Evolutionary conservation across 2,888 invertebrate genomes (phyloP).

Genomic region (Thereva unica): DNA sequence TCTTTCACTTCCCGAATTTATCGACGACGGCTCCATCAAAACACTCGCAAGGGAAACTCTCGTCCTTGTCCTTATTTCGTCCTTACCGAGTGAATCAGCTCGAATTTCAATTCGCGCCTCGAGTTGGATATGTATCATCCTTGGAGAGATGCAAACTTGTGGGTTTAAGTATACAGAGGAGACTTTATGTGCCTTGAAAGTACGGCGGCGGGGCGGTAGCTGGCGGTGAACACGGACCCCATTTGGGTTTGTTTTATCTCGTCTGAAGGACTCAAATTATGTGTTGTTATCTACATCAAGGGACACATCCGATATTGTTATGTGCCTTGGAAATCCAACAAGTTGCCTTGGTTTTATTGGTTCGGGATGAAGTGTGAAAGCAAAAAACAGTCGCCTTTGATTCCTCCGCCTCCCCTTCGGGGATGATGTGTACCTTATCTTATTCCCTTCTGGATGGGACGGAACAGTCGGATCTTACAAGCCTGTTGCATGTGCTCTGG

Average conservation of each 20-base stretch:
- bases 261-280: constrained; percentile 33
- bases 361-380: too few species aligned
- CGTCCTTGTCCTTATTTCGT: constrained; percentile 26
- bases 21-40: constrained; percentile 25
- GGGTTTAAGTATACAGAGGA: background rate
- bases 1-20: constrained; percentile 34
- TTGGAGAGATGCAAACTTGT: constrained; percentile 6
- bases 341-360: constrained; percentile 15
- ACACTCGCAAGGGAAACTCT: constrained; percentile 11
- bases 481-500: too few species aligned
- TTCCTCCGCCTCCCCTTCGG: too few species aligned
- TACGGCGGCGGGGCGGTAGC: background rate
- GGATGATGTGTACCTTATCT: too few species aligned
- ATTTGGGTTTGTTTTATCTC: constrained; percentile 28
- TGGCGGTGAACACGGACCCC: constrained; percentile 19
- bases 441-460: too few species aligned
- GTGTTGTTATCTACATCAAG: constrained; percentile 31
- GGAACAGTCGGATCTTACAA: too few species aligned
- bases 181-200: background rate
- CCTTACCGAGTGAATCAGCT: constrained; percentile 7
- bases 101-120: constrained; percentile 31
- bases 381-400: too few species aligned
- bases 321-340: constrained; percentile 25
- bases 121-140: constrained; percentile 4
- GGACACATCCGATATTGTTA: constrained; percentile 31